A percentile compares a stretch with the other conserved stretches of the same genome.
Evolutionary conservation across 2,113 vertebrate genomes (phyloP).

Genomic region (Sinocyclocheilus anshuiensis): DNA sequence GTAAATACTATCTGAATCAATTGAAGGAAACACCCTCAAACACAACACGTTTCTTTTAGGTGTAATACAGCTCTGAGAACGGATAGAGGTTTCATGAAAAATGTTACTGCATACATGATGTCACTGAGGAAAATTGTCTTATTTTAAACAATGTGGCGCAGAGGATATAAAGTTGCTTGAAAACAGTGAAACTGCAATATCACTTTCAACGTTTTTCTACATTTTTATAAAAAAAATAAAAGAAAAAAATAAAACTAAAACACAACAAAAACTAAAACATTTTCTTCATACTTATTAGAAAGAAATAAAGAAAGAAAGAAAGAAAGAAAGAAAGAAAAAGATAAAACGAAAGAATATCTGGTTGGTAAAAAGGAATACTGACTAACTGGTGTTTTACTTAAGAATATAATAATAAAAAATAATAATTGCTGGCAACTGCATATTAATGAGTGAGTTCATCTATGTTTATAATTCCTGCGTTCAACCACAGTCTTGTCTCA

Average conservation of each 20-base stretch:
- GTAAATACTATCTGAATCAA: conserved; percentile 16
- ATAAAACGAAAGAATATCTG: not conserved
- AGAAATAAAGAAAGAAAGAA: too few species aligned
- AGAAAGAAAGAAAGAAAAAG: too few species aligned
- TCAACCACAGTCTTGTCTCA: conserved; percentile 23
- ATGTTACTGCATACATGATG: not conserved
- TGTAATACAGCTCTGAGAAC: not conserved
- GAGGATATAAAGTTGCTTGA: not conserved
- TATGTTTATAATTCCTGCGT: not conserved
- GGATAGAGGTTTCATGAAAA: not conserved
- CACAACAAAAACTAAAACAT: not conserved
- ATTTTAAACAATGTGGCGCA: not conserved
- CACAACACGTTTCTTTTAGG: not conserved
- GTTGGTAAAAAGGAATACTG: too few species aligned
- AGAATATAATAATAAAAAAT: not conserved
- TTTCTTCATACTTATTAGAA: too few species aligned
- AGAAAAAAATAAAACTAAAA: not conserved
- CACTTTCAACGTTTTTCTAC: not conserved
- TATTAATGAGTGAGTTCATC: not conserved
- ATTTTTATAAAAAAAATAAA: not conserved
- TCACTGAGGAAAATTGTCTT: not conserved
- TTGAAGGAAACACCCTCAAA: not conserved
- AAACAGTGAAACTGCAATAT: not conserved
- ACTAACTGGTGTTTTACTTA: not conserved
- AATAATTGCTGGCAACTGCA: not conserved